Conservation (phyloP, 2,888 invertebrate species). For the Drosophila koepferae region DNA sequence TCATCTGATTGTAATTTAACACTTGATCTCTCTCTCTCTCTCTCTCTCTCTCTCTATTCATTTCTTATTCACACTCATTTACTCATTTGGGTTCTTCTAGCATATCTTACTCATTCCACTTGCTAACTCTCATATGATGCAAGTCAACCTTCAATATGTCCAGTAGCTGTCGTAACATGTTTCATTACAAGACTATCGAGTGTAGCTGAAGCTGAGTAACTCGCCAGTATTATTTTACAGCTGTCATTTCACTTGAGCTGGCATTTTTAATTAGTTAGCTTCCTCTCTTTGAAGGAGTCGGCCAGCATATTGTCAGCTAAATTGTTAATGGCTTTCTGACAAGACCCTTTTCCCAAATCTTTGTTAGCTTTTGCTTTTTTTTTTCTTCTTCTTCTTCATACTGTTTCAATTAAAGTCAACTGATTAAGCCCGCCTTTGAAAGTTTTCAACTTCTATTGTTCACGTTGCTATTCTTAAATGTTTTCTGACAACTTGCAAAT, state of each 20-base stretch:
- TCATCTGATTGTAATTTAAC: not conserved
- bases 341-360: constrained; percentile 21
- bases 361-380: not conserved
- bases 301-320: constrained; percentile 40
- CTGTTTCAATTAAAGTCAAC: not conserved
- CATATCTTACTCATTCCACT: not conserved
- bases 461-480: constrained; percentile 25
- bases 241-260: constrained; percentile 45
- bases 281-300: constrained; percentile 31
- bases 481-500: constrained; percentile 6
- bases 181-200: constrained; percentile 9
- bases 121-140: not conserved
- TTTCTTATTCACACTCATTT: not conserved
- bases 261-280: constrained; percentile 55
- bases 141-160: not conserved
- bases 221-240: constrained; percentile 40
- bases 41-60: no score
- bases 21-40: not conserved
- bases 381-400: not conserved
- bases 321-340: constrained; percentile 42
- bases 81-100: not conserved
- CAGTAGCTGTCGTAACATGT: constrained; percentile 3
- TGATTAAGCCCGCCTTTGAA: constrained; percentile 35
- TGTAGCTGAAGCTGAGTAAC: not conserved
- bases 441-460: constrained; percentile 15